These are phyloP conservation scores for Nephrotoma appendiculata DNA, from an alignment of 2,888 invertebrate genomes.

Conservation along the genomic window DNA sequence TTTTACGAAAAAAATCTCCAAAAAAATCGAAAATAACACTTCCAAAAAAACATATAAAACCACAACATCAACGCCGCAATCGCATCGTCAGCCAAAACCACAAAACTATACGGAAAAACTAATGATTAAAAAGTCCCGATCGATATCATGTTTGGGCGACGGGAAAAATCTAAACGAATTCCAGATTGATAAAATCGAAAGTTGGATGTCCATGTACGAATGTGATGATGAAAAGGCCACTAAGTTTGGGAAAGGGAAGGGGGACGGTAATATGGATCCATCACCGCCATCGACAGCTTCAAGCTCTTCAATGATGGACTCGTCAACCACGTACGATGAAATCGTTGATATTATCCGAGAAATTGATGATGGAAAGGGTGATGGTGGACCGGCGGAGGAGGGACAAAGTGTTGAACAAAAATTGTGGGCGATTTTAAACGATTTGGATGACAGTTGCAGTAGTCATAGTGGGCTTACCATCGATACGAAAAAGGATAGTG, in stretches of 20 bases:
- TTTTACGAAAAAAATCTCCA: background rate
- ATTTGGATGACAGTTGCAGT: background rate
- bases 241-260: background rate
- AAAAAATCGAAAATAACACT: background rate
- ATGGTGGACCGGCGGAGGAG: background rate
- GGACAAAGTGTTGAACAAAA: background rate
- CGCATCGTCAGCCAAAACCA: background rate
- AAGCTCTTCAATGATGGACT: conserved; percentile 16
- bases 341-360: conserved; percentile 32
- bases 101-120: background rate
- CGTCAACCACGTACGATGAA: conserved; percentile 30
- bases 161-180: conserved; percentile 29
- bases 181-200: conserved; percentile 31
- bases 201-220: conserved; percentile 31
- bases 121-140: conserved; percentile 16
- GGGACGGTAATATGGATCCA: background rate
- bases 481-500: background rate
- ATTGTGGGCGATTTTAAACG: conserved; percentile 6
- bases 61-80: background rate
- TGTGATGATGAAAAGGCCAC: background rate
- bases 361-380: conserved; percentile 29
- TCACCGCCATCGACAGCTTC: background rate
- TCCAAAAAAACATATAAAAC: conserved; percentile 4
- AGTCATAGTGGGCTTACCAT: background rate
- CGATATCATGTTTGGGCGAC: conserved; percentile 19